phyloP scores from a whole-genome alignment of 2,888 invertebrate species.

The Heliconius ismenius region DNA sequence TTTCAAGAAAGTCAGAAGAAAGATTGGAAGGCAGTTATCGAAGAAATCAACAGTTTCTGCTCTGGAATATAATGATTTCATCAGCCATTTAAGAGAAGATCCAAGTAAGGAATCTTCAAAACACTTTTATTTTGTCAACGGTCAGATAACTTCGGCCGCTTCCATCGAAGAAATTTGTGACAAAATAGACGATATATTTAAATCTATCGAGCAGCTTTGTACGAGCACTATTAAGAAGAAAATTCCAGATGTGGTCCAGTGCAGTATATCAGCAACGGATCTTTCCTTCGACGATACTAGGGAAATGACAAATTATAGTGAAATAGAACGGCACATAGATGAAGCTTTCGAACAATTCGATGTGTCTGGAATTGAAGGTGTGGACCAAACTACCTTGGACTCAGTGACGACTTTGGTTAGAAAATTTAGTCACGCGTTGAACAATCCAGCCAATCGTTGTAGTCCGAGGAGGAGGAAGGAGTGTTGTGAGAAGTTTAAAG shows the following conservation, averaged over 20 bases:
- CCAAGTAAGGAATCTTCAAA: conserved; percentile 52
- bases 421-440: conserved; percentile 64
- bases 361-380: conserved; percentile 51
- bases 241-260: conserved; percentile 62
- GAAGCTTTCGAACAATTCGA: conserved; percentile 68
- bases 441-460: conserved; percentile 56
- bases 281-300: conserved; percentile 70
- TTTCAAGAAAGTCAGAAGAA: conserved; percentile 62
- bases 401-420: conserved; percentile 70
- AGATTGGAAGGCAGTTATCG: conserved; percentile 57
- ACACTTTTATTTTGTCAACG: conserved; percentile 62
- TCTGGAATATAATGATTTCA: conserved; percentile 64
- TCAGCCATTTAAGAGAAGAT: conserved; percentile 57
- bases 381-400: conserved; percentile 54
- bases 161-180: conserved; percentile 71
- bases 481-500: conserved; percentile 65
- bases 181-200: conserved; percentile 70
- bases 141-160: conserved; percentile 65
- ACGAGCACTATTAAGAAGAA: conserved; percentile 57
- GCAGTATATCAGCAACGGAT: conserved; percentile 65
- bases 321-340: conserved; percentile 67
- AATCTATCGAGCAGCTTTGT: conserved; percentile 68
- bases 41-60: conserved; percentile 53
- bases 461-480: conserved; percentile 59
- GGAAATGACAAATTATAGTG: conserved; percentile 54